Conservation (phyloP, 2,797 vertebrate genomes). For the Micrastur ruficollis region DNA sequence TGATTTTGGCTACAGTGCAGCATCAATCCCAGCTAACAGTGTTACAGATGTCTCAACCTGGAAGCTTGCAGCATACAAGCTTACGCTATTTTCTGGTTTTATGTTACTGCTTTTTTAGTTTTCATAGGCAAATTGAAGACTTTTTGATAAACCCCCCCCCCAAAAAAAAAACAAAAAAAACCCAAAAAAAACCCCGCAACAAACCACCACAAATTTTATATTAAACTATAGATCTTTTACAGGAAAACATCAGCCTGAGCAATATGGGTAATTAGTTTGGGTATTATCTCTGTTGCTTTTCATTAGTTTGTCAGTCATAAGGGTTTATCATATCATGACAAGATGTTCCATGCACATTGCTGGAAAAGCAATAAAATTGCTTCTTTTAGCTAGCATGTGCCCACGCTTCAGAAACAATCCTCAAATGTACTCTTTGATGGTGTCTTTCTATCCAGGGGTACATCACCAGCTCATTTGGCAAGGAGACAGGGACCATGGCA, state of each 20-base stretch:
- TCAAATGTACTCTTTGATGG: neutral
- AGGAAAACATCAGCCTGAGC: neutral
- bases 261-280: neutral
- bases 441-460: neutral
- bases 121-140: neutral
- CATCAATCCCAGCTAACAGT: neutral
- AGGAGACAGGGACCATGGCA: neutral
- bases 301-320: neutral
- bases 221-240: neutral
- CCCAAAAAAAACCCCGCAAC: neutral
- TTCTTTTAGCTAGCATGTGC: neutral
- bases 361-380: neutral
- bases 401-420: neutral
- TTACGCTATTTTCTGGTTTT: neutral
- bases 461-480: neutral
- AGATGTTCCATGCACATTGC: neutral
- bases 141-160: neutral
- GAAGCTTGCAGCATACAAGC: neutral
- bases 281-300: neutral
- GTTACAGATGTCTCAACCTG: neutral
- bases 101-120: neutral
- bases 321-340: neutral
- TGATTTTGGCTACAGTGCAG: neutral
- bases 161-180: neutral
- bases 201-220: neutral